Evolutionary conservation across 2,113 vertebrate species (phyloP), one percentile per base, ranked within the genome.

Genomic region (Ochotona curzoniae): DNA sequence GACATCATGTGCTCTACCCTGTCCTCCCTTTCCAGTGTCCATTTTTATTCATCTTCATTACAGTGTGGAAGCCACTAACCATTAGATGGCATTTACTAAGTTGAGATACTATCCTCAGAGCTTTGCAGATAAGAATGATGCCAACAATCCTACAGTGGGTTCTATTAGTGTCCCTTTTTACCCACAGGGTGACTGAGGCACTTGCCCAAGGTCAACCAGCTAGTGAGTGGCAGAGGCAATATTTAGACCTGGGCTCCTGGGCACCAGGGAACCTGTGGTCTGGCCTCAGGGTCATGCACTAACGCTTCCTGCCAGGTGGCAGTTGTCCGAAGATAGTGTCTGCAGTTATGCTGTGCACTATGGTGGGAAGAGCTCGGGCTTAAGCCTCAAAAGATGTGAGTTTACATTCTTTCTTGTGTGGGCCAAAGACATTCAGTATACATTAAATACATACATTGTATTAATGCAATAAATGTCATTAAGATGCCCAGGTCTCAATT

Each of bases 341-440:
- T 5, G n/a, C 30, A 5, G 49, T 28, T 5, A 5, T 13, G 3
- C 21, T 6, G 1, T 28, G 12, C 51, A 44, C 9, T 25, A 10
- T 32, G 21, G 2, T 32, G 81, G 57, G 35, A 66, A 95, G 30
- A 8, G 7, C 61, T 69, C 32, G 44, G 78, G 30, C 15, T 26
- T 26, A 51, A n/a, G 47, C 26, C 6, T 15, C 8, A 57, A 14
- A 44, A 57, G 54, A 57, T 57, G 14, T 57, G 54, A 18, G 54
- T 57, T 57, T 57, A 15, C 14, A 57, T 57, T 57, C 54, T 57
- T 44, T 44, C 38, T 44, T 44, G 38, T 3, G 38, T 44, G 38
- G 6, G 38, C 38, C 38, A 3, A 44, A 6, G 38, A 44, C 38
- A 44, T 44, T 44, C 3, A 44, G 38, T 44, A 44, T 44, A 44